Conservation (phyloP, 2,888 invertebrate species). For the Caenorhabditis sp. region DNA sequence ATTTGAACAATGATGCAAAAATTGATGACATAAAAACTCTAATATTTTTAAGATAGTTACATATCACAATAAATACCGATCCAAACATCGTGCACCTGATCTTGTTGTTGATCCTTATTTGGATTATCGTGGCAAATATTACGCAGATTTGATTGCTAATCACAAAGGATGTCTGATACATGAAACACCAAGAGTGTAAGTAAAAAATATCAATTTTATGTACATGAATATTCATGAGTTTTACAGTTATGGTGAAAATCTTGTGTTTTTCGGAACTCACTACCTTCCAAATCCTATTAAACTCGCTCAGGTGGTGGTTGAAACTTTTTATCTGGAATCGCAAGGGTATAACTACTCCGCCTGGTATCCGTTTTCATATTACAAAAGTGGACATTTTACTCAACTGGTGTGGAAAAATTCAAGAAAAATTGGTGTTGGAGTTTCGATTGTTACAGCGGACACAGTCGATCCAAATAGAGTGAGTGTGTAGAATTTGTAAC, state of each 20-base stretch:
- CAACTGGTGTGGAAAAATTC: conserved; percentile 62
- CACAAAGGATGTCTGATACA: conserved; percentile 56
- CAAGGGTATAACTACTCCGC: conserved; percentile 57
- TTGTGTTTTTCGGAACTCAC: conserved; percentile 60
- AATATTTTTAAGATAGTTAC: conserved; percentile 28
- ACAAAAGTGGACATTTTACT: conserved; percentile 64
- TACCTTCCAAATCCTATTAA: conserved; percentile 47
- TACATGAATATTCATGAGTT: no score
- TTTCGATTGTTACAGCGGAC: conserved; percentile 46
- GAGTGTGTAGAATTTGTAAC: no score
- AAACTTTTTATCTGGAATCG: conserved; percentile 65
- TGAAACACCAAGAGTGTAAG: conserved; percentile 56
- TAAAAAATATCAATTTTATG: not conserved
- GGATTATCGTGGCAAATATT: conserved; percentile 56
- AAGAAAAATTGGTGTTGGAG: conserved; percentile 60
- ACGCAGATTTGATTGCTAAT: conserved; percentile 59
- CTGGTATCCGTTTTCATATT: conserved; percentile 48
- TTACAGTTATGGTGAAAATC: conserved; percentile 64
- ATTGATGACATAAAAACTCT: no score
- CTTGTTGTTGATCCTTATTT: conserved; percentile 44
- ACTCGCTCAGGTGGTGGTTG: conserved; percentile 57
- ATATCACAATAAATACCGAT: conserved; percentile 60
- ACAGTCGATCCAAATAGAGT: conserved; percentile 2
- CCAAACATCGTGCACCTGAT: conserved; percentile 50
- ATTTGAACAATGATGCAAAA: no score